These are phyloP conservation scores for Orchestia grillus DNA, from an alignment of 1,140 invertebrate genomes.

Conservation along the genomic window DNA sequence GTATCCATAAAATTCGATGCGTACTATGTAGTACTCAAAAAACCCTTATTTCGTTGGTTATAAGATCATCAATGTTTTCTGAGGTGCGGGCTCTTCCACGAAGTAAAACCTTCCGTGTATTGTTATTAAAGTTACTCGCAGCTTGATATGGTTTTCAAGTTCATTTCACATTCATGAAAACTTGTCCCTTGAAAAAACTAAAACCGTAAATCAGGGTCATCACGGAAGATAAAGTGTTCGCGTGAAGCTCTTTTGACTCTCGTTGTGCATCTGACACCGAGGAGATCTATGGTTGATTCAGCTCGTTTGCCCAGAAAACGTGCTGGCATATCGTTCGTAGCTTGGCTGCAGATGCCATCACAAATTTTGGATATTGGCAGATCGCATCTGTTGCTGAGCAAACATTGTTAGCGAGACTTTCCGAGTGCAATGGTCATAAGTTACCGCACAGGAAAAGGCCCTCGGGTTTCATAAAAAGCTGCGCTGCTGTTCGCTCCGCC, in stretches of 20 bases:
- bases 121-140: too few relatives aligned
- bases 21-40: too few relatives aligned
- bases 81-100: too few relatives aligned
- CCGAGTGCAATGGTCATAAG: neutral
- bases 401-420: constrained; percentile 41
- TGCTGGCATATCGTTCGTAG: neutral
- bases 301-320: constrained; percentile 12
- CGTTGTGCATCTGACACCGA: neutral
- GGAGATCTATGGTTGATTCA: neutral
- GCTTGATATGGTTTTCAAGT: too few relatives aligned
- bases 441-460: neutral
- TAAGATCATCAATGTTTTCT: too few relatives aligned
- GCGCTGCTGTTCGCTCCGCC: neutral
- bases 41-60: too few relatives aligned
- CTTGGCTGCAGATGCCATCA: constrained; percentile 20
- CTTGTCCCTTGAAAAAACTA: neutral
- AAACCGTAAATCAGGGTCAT: neutral
- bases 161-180: neutral
- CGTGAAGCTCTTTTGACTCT: neutral
- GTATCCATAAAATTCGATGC: too few relatives aligned
- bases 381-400: constrained; percentile 35
- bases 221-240: neutral
- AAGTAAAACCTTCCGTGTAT: too few relatives aligned
- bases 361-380: constrained; percentile 44
- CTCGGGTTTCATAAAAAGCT: neutral